These are phyloP conservation scores for Microcebus ravelobensis DNA, from an alignment of 2,113 vertebrate genomes.

Conservation along the genomic window DNA sequence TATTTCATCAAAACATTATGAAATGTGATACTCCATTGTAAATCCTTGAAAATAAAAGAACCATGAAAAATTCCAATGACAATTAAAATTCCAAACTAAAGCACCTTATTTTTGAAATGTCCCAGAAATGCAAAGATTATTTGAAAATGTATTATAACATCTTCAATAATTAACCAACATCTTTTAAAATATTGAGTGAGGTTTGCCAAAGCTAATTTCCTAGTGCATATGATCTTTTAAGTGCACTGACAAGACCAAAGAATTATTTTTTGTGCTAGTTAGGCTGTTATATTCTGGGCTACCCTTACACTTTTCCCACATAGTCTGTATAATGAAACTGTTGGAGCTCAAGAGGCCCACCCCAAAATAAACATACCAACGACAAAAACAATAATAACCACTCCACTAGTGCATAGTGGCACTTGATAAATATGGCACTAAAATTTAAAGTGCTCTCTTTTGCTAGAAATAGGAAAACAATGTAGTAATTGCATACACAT, in stretches of 20 bases:
- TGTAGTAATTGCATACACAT: background rate
- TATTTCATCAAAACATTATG: background rate
- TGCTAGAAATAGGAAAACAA: background rate
- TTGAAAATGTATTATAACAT: background rate
- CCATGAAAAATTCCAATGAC: background rate
- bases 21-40: background rate
- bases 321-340: background rate
- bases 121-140: background rate
- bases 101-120: background rate
- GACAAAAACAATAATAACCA: background rate
- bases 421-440: background rate
- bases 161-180: background rate
- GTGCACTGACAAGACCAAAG: background rate
- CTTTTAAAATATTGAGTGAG: background rate
- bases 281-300: background rate
- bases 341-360: background rate
- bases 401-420: background rate
- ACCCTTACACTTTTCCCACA: background rate
- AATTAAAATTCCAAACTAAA: background rate
- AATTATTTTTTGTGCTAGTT: background rate
- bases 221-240: background rate
- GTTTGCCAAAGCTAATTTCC: background rate
- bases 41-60: background rate
- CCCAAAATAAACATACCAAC: background rate
- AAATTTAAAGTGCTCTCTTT: background rate